A percentile compares a stretch with the other conserved stretches of the same genome.
Evolutionary conservation across 2,888 invertebrate species (phyloP).

Genomic region (Synergus laeviventris): DNA sequence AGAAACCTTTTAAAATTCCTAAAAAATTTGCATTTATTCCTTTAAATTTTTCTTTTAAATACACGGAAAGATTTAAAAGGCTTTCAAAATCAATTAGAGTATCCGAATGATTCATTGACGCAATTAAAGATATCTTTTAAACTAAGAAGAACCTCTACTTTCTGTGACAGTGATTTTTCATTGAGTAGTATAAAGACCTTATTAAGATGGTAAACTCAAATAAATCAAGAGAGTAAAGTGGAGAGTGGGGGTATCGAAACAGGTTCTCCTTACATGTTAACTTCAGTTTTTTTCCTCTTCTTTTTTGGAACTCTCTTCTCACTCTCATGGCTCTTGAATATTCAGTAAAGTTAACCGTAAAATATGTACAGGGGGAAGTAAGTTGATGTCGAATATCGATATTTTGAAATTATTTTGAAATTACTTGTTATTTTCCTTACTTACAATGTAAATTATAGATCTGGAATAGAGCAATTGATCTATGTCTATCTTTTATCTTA

Average conservation of each 20-base stretch:
- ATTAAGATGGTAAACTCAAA: background rate
- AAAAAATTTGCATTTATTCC: too few relatives aligned
- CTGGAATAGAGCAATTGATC: background rate
- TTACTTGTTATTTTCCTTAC: too few relatives aligned
- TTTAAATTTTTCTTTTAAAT: too few relatives aligned
- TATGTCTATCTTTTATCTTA: slow-evolving; percentile 9
- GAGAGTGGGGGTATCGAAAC: background rate
- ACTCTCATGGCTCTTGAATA: background rate
- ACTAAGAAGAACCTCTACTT: background rate
- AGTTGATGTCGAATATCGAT: background rate
- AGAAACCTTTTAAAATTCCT: too few relatives aligned
- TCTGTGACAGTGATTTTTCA: slow-evolving; percentile 3
- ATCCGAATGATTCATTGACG: background rate
- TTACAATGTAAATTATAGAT: slow-evolving; percentile 15
- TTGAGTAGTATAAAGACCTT: slow-evolving; percentile 10
- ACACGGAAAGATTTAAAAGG: too few relatives aligned
- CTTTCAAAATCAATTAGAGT: background rate
- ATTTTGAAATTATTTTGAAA: too few relatives aligned
- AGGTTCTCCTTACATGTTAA: background rate
- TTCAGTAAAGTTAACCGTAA: too few relatives aligned
- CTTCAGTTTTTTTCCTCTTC: background rate
- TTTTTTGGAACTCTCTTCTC: background rate
- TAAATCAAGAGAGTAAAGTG: background rate
- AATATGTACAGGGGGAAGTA: background rate
- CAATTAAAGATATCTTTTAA: background rate